Percentiles rank a stretch among this genome's conserved stretches.
Evolutionary conservation across 2,888 invertebrate species (phyloP).

Genomic region (Drosophila subquinaria): DNA sequence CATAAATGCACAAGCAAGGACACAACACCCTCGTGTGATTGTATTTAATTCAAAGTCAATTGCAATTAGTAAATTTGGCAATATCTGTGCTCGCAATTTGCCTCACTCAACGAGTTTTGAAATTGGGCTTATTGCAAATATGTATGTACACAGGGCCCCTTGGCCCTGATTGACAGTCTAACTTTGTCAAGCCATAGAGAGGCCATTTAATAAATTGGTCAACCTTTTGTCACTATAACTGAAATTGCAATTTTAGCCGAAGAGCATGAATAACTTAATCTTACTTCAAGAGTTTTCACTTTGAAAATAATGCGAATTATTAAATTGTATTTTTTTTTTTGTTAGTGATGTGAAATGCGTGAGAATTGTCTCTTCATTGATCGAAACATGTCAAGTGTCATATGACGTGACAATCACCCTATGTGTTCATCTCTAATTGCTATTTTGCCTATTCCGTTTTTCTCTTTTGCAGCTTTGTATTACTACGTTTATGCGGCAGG

Average conservation of each 20-base stretch:
- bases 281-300: conserved; percentile 6
- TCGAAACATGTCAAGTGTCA: background rate
- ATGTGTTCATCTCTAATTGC: conserved; percentile 16
- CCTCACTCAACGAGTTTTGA: conserved; percentile 18
- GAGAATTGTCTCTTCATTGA: background rate
- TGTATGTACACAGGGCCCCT: conserved; percentile 20
- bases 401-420: background rate
- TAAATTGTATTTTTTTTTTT: background rate
- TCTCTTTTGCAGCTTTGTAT: background rate
- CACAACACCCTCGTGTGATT: background rate
- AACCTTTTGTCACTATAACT: conserved; percentile 9
- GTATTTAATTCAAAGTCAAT: conserved; percentile 37
- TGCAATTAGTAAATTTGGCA: conserved; percentile 53
- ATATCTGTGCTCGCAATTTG: conserved; percentile 19
- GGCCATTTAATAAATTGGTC: conserved; percentile 52
- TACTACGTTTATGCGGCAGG: background rate
- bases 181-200: conserved; percentile 1
- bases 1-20: conserved; percentile 2
- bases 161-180: conserved; percentile 20
- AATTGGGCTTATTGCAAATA: conserved; percentile 32
- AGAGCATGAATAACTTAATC: conserved; percentile 1
- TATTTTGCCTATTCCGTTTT: background rate
- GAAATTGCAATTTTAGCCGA: background rate
- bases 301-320: background rate
- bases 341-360: background rate